Conservation (phyloP, 2,888 invertebrate genomes). For the Caenorhabditis macrosperma region DNA sequence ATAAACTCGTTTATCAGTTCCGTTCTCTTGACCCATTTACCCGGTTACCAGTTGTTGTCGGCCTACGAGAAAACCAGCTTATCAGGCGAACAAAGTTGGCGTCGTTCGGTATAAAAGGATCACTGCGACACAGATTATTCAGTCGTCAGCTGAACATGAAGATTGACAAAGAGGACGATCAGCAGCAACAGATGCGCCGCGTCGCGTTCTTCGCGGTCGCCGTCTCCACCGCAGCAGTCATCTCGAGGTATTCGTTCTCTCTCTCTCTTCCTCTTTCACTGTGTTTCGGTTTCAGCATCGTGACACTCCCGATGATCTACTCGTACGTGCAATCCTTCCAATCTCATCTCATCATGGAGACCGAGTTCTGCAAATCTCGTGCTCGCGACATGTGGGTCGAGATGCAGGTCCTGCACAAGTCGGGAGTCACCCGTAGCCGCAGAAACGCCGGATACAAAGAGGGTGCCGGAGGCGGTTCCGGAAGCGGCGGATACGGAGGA, state of each 20-base stretch:
- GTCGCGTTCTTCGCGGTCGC: constrained; percentile 80
- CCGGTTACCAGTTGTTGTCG: constrained; percentile 53
- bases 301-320: constrained; percentile 80
- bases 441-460: constrained; percentile 68
- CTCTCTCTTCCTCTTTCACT: not conserved
- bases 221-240: constrained; percentile 79
- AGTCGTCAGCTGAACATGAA: constrained; percentile 65
- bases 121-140: constrained; percentile 15
- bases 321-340: constrained; percentile 80
- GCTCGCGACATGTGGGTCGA: constrained; percentile 80
- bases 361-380: constrained; percentile 79
- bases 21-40: constrained; percentile 46
- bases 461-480: constrained; percentile 70
- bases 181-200: constrained; percentile 76
- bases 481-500: constrained; percentile 65
- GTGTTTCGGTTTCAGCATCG: constrained; percentile 52
- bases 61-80: constrained; percentile 31
- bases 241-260: constrained; percentile 60
- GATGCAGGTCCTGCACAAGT: constrained; percentile 79
- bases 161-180: constrained; percentile 65
- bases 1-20: constrained; percentile 21
- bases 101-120: constrained; percentile 31
- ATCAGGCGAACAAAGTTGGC: constrained; percentile 5
- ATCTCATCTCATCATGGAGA: constrained; percentile 79
- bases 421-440: constrained; percentile 64